Evolutionary conservation across 2,888 invertebrate species (phyloP), one percentile per base, ranked within the genome.

Genomic region (Nycteola revayana): DNA sequence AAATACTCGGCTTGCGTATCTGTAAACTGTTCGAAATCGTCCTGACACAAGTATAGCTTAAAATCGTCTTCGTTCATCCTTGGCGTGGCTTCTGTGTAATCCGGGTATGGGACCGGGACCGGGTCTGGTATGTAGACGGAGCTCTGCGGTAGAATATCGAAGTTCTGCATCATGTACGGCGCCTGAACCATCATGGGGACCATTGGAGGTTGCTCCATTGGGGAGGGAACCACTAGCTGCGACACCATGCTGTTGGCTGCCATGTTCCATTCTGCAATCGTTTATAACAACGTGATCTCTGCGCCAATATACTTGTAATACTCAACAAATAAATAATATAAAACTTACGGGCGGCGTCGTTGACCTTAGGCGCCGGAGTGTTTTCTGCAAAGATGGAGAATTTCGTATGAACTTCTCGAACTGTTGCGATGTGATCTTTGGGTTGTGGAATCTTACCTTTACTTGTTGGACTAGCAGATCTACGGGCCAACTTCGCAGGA

Each of bases 21-120:
- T 1, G 62, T 54, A 48, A 81, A 78, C 5, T 66, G 60, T 32
- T 76, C 71, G 50, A 81, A 82, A 54, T 85, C 75, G 32, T 82
- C 81, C 48, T 80, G 81, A 52, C 84, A 85, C 26, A 88, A 58
- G 40, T 75, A 85, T 11, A 85, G 57, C 31, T 61, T 66, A 41
- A 60, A 60, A 1, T 51, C 60, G 0, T 59, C 61, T 3, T 40
- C 49, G 9, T 11, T 9, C 5, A 14, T 3, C 7, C 7, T 3
- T n/a, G 21, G 21, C 1, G 9, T 1, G 6, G 3, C 22, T 33
- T n/a, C n/a, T n/a, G 14, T 30, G 40, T n/a, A n/a, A n/a, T n/a
- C n/a, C n/a, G n/a, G n/a, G n/a, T n/a, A 6, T 37, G 37, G 22
- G 18, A 39, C 22, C 9, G 14, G 33, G 9, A 38, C 22, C 1